These are phyloP conservation scores for Bombus impatiens DNA, from an alignment of 1,140 invertebrate species.

Conservation along the genomic window DNA sequence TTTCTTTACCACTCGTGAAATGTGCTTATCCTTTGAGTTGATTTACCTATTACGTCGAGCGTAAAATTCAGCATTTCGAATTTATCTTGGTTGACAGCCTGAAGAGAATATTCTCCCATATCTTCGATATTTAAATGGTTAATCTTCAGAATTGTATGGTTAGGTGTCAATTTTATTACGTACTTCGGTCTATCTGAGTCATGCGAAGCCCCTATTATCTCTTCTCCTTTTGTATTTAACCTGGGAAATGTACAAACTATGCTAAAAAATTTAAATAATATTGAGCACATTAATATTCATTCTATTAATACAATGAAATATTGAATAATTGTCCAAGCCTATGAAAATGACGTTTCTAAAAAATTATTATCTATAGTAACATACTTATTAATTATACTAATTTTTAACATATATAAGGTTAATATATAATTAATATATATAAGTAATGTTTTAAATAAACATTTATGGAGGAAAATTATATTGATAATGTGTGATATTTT, in stretches of 20 bases:
- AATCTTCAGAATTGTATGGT: conserved; percentile 59
- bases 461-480: no score
- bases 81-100: conserved; percentile 61
- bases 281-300: no score
- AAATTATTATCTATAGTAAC: no score
- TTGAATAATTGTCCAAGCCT: no score
- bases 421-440: no score
- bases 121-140: conserved; percentile 61
- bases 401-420: no score
- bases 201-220: conserved; percentile 52
- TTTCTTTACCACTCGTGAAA: no score
- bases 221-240: conserved; percentile 65
- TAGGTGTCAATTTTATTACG: conserved; percentile 29
- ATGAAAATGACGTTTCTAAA: no score
- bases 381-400: no score
- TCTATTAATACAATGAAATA: no score
- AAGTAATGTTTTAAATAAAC: no score
- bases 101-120: conserved; percentile 67
- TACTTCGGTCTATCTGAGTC: conserved; percentile 33
- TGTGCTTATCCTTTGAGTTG: not conserved
- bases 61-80: conserved; percentile 67
- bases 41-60: conserved; percentile 67
- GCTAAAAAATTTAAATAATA: not conserved
- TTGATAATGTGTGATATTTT: no score
- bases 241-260: conserved; percentile 48